Conservation (phyloP, 2,888 invertebrate species). For the Orgyia antiqua region DNA sequence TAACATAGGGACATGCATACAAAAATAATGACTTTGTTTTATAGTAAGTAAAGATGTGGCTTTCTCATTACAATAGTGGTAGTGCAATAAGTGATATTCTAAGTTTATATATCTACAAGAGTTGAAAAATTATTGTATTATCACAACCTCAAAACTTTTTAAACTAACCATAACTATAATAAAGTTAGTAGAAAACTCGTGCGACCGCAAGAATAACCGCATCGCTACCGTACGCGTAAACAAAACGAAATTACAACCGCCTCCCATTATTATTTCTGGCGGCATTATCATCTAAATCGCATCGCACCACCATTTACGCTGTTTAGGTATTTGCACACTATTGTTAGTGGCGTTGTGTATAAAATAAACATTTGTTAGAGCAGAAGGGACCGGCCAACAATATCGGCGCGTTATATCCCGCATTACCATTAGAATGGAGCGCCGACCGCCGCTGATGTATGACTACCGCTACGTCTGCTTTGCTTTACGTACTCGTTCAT, state of each 20-base stretch:
- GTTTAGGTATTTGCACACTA: constrained; percentile 78
- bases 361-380: constrained; percentile 78
- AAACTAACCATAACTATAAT: neutral
- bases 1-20: too few relatives aligned
- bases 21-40: too few relatives aligned
- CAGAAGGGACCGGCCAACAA: constrained; percentile 61
- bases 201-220: constrained; percentile 5
- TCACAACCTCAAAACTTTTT: too few relatives aligned
- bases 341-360: constrained; percentile 78
- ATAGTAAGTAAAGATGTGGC: too few relatives aligned
- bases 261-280: constrained; percentile 68
- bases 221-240: constrained; percentile 39
- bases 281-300: constrained; percentile 77
- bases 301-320: constrained; percentile 68
- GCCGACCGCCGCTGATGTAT: constrained; percentile 74
- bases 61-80: too few relatives aligned
- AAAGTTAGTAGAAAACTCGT: constrained; percentile 5
- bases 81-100: too few relatives aligned
- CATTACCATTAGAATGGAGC: constrained; percentile 74
- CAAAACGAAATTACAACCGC: constrained; percentile 46
- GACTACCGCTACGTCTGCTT: constrained; percentile 37
- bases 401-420: constrained; percentile 62
- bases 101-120: too few relatives aligned
- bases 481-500: constrained; percentile 25
- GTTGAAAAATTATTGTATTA: too few relatives aligned